Base-by-base conservation (phyloP, 2,888 invertebrate genomes). In the Catocala sponsa region DNA sequence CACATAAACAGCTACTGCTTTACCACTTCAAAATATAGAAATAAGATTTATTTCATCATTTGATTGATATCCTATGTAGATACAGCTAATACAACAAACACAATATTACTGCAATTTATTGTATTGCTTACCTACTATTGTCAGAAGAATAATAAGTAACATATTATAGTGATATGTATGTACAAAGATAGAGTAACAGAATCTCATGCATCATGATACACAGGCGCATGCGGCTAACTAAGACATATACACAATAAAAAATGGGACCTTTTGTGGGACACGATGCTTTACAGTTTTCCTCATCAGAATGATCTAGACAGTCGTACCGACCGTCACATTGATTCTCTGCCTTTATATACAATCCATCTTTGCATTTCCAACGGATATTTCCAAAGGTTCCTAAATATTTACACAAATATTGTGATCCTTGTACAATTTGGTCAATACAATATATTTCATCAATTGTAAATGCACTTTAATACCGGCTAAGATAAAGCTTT, bases 231-330 rank as follows among this genome's bases (percentile, higher is more conserved):
- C 72, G 49, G 52, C 33, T 53, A 65, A 50, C 41, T 43, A 59
- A 15, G 48, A n/a, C n/a, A 57, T 38, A 49, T 13, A 6, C 15
- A 41, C 11, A n/a, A 15, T 55, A 7, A 54, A 66, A 65, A 59
- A 55, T 74, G 69, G 69, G 68, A 80, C 72, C 78, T 75, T 76
- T 70, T 65, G 63, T 66, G 54, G 74, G 64, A 68, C 70, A 67
- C 55, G 63, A 61, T 55, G 73, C 65, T 33, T 55, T 58, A 80
- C 96, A 96, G 75, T 92, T 85, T 61, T 76, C 78, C 83, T 96
- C 96, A 82, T 96, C 96, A 11, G 95, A 95, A 63, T 90, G 87
- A 89, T 96, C 95, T 15, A 72, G 74, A 86, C 96, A 96, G 83
- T 96, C 96, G 48, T 76, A 78, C 44, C 83, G 88, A 70, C 84